Base-by-base conservation (phyloP, 2,888 invertebrate genomes). In the Operophtera brumata region DNA sequence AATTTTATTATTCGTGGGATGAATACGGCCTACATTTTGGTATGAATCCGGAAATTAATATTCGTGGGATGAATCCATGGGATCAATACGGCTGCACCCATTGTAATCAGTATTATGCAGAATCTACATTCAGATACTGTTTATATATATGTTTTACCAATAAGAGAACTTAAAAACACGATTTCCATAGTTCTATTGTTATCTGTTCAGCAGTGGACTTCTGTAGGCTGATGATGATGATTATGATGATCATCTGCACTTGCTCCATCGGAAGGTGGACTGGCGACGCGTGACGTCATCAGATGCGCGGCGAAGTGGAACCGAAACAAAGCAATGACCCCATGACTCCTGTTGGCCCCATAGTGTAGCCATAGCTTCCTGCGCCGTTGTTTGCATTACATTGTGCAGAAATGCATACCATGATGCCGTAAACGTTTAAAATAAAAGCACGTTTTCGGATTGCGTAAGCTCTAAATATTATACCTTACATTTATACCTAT, bases 281-380 rank as follows among this genome's bases (percentile, higher is more conserved):
- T 20, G 83, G 77, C 80, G 78, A 69, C 60, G 84, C 84, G 78
- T 88, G 84, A 80, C 84, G 81, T 85, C 79, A 86, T 83, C 83
- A 77, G 80, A 77, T 80, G 73, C 68, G 62, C 78, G 75, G 72
- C 85, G 80, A 75, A 75, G 77, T 83, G 86, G 81, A 84, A 87
- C 81, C 75, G 69, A 76, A 87, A 81, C 75, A 69, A 76, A 82
- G 80, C 80, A 81, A 81, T 78, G 75, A 67, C 71, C 73, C 70
- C 73, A 73, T 73, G 68, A 68, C 68, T 69, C 70, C 65, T 66
- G 61, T 64, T 65, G 69, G 70, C 68, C 68, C 67, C 62, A 60
- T 69, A 59, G 62, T 70, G 68, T 67, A 28, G 28, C 14, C 42
- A 42, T 12, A 36, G 44, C 37, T 42, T 32, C 50, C 41, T 43